Conservation (phyloP, 2,113 vertebrate genomes). For the Eptesicus fuscus region DNA sequence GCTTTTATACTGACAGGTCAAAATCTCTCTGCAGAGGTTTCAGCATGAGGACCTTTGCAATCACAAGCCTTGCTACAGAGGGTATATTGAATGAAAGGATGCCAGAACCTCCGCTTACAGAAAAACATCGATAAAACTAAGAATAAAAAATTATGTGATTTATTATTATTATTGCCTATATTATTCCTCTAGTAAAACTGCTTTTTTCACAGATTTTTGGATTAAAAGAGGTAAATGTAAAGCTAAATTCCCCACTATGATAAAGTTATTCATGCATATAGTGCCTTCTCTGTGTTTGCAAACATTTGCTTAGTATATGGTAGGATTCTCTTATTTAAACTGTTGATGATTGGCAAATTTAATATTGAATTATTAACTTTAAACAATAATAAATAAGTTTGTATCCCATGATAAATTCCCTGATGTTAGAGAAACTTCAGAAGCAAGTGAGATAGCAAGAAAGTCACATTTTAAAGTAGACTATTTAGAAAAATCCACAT, state of each 20-base stretch:
- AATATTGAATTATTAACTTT: background rate
- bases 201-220: background rate
- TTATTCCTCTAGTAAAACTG: background rate
- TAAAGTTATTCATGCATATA: background rate
- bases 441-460: background rate
- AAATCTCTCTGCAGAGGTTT: background rate
- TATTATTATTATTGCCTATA: background rate
- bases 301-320: background rate
- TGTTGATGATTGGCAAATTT: background rate
- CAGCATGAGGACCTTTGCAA: background rate
- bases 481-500: background rate
- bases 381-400: background rate
- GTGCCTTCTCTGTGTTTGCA: background rate
- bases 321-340: background rate
- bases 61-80: background rate
- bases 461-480: background rate
- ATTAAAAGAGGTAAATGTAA: background rate
- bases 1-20: background rate
- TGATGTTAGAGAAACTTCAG: background rate
- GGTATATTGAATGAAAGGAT: background rate
- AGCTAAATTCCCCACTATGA: background rate
- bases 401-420: background rate
- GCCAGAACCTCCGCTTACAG: background rate
- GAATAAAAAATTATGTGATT: background rate
- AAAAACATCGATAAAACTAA: background rate